Evolutionary conservation across 2,888 invertebrate species (phyloP).

Genomic region (Rhagophthalmus giganteus): DNA sequence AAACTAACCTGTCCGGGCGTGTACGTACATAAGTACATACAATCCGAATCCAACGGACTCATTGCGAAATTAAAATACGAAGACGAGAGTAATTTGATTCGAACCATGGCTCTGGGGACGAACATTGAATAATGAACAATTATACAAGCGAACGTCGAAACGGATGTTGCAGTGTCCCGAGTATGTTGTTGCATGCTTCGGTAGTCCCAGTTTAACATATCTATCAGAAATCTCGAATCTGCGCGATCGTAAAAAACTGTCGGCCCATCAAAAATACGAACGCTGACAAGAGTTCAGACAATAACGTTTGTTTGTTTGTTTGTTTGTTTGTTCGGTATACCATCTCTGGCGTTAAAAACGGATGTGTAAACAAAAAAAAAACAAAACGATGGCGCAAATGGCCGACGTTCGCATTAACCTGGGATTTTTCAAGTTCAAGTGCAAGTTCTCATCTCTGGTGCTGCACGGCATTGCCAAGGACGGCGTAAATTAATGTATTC

Average conservation of each 20-base stretch:
- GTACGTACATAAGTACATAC: too few relatives aligned
- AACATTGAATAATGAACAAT: too few relatives aligned
- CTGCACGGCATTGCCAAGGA: conserved; percentile 43
- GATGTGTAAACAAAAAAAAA: not conserved
- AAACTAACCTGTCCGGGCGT: too few relatives aligned
- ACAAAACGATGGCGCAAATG: not conserved
- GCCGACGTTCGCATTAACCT: conserved; percentile 9
- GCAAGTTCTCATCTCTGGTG: conserved; percentile 23
- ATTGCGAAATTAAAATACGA: too few relatives aligned
- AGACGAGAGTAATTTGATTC: too few relatives aligned
- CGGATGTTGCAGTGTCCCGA: conserved; percentile 4
- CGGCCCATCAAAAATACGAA: not conserved
- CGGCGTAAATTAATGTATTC: conserved; percentile 40
- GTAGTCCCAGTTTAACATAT: conserved; percentile 11
- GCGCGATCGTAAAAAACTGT: not conserved
- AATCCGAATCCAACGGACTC: too few relatives aligned
- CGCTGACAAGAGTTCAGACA: not conserved
- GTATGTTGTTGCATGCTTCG: conserved; percentile 16
- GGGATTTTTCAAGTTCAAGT: conserved; percentile 29
- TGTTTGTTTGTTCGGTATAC: conserved; percentile 5
- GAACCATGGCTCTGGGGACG: too few relatives aligned
- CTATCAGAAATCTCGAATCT: conserved; percentile 10
- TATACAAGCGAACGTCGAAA: too few relatives aligned
- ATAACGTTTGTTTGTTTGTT: too few relatives aligned
- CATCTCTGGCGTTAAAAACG: not conserved